Base-by-base conservation (phyloP, 2,797 vertebrate genomes). In the Peromyscus attwateri region DNA sequence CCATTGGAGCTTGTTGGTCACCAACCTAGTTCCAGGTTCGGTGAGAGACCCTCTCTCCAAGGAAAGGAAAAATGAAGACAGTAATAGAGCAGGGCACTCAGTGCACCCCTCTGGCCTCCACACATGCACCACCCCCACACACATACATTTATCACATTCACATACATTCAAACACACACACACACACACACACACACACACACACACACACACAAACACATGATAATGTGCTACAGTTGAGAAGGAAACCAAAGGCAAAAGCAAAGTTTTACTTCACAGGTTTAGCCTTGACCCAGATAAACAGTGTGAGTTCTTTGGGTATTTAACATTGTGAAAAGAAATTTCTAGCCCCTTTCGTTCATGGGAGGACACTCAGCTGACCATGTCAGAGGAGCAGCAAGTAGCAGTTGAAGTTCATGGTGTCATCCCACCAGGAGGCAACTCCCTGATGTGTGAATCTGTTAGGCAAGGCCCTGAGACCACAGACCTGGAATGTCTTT, bases 271-370 rank as follows among this genome's bases (percentile, higher is more conserved):
- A 46, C 13, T 75, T 73, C 70, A 10, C 5, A 27, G 43, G 19
- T 49, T 9, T 25, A 37, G 17, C 80, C 85, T 68, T 91, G 60
- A 70, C 85, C 52, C 66, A 85, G 12, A 95, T 85, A 8, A 94
- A 31, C 21, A n/a, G 46, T 75, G 1, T 43, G 88, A 87, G 55
- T 52, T 70, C 57, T 68, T 81, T 46, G 37, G 3, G 23, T 87
- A 94, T 29, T 75, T 82, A 80, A 92, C 79, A n/a, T 52, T 91
- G 62, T 85, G 66, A 77, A 90, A 92, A 37, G 66, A 92, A 40
- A 87, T 79, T 29, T 94, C 89, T 91, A 13, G 71, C 7, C 25
- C 17, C 46, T 87, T 43, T 93, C 2, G 3, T 68, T 93, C 84
- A 90, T 66, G 34, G 43, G 52, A 92, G 3, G 52, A 25, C 6